Evolutionary conservation across 2,888 invertebrate species (phyloP), one percentile per base, ranked within the genome.

Genomic region (Ennomos erosarius): DNA sequence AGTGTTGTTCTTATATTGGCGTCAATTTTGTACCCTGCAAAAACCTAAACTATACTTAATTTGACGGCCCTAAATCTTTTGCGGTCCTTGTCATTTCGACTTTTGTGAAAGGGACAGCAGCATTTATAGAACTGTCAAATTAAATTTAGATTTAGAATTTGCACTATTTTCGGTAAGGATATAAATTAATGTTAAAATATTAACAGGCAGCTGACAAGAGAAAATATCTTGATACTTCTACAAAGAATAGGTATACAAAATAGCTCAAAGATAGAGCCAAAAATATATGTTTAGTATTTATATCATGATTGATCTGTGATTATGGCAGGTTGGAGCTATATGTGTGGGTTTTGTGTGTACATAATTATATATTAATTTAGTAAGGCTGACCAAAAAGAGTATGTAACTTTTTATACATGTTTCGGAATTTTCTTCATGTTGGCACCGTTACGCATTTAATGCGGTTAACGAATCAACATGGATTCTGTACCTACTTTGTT

Each of bases 261-360:
- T 48, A 55, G 81, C 81, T 83, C 81, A 80, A 82, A 78, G 76
- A 74, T 67, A 72, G 76, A 79, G 76, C 79, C 78, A 79, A 81
- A 77, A 56, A 50, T 37, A 11, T 59, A 52, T 55, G 12, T 54
- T 63, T 68, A 65, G 59, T 64, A 65, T 65, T 68, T 62, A 63
- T 65, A 62, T 48, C 16, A 55, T 63, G 59, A 65, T 73, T 74
- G 73, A 80, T 80, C 81, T 83, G 82, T 83, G 81, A 82, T 81
- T 71, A 61, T 72, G 64, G 59, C 74, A 70, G 69, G 69, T 63
- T 64, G 55, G 60, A 59, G 66, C 62, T 62, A 37, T 26, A 45
- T 11, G 56, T 55, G 26, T 54, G 48, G 64, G 68, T 65, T 70
- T 69, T 65, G 62, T 70, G 71, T 76, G 72, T 75, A 71, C 63